phyloP scores from a whole-genome alignment of 2,888 invertebrate genomes.

The Brassicogethes aeneus region DNA sequence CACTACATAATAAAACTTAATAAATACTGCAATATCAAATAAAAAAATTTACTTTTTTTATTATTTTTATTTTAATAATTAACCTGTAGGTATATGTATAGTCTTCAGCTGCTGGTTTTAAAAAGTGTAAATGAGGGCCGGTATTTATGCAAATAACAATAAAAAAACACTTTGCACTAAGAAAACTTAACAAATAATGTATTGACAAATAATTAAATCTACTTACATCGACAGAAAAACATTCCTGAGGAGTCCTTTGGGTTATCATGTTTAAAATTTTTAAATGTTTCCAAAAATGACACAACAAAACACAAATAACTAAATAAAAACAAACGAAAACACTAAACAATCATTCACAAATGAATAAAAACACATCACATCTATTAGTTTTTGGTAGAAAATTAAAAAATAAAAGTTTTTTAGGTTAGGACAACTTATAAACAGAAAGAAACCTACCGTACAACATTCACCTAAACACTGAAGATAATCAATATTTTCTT shows the following conservation, averaged over 20 bases:
- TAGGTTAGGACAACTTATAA: conserved; percentile 27
- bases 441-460: conserved; percentile 32
- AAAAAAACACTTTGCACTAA: neutral
- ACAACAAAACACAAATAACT: conserved; percentile 18
- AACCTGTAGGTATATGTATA: no score
- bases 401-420: conserved; percentile 22
- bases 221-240: conserved; percentile 29
- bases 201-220: conserved; percentile 9
- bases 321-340: conserved; percentile 15
- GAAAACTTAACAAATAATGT: conserved; percentile 2
- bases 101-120: no score
- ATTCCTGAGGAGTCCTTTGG: conserved; percentile 25
- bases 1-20: no score
- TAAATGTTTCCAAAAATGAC: conserved; percentile 8
- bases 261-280: conserved; percentile 21
- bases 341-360: conserved; percentile 20
- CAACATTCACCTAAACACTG: conserved; percentile 31
- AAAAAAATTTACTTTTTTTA: no score
- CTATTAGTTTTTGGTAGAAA: conserved; percentile 18
- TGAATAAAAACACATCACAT: conserved; percentile 16
- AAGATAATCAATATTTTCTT: conserved; percentile 28
- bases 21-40: no score
- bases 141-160: neutral
- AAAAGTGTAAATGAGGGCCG: neutral
- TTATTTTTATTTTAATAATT: no score